A percentile compares a stretch with the other conserved stretches of the same genome.
These are phyloP conservation scores for Oryctolagus cuniculus DNA, from an alignment of 2,113 vertebrate species.

Conservation along the genomic window mOryCun1.1 NC_091453.1:87940501-87941000, in stretches of 20 bases:
- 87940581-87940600: not conserved
- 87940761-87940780: not conserved
- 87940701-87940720: not conserved
- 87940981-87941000: not conserved
- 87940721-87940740: not conserved
- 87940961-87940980: not conserved
- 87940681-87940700: not conserved
- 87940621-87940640: not conserved
- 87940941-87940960: not conserved
- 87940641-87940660: not conserved
- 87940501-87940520: not conserved
- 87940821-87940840: not conserved
- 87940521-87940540: not conserved
- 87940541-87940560: not conserved
- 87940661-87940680: not conserved
- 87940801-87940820: slow-evolving; percentile 22
- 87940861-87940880: slow-evolving; percentile 19
- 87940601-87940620: slow-evolving; percentile 17
- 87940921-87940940: not conserved
- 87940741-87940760: not conserved
- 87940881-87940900: slow-evolving; percentile 10
- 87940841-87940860: not conserved
- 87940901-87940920: not conserved
- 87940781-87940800: not conserved
- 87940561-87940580: not conserved